phyloP scores from a whole-genome alignment of 2,888 invertebrate genomes.

The Operophtera brumata region DNA sequence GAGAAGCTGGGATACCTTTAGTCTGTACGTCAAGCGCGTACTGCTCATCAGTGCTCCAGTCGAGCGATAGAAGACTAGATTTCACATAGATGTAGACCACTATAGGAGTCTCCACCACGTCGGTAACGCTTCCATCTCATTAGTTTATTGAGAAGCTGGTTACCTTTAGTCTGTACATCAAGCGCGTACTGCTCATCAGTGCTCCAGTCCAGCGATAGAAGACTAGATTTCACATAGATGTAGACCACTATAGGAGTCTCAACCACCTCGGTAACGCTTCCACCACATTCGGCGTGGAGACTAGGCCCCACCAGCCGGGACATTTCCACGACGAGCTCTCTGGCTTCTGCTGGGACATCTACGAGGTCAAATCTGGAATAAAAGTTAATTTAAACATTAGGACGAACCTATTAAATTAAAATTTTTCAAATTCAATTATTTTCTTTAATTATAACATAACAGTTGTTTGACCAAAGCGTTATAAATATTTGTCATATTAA shows the following conservation, averaged over 20 bases:
- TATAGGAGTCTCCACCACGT: slow-evolving; percentile 57
- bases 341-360: slow-evolving; percentile 67
- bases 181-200: slow-evolving; percentile 86
- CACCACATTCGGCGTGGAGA: slow-evolving; percentile 81
- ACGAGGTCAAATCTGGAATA: slow-evolving; percentile 73
- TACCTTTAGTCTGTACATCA: slow-evolving; percentile 78
- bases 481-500: no score
- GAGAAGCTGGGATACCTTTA: slow-evolving; percentile 56
- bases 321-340: slow-evolving; percentile 77
- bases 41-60: slow-evolving; percentile 86
- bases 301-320: slow-evolving; percentile 79
- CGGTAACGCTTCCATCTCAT: slow-evolving; percentile 47
- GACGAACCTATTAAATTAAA: background rate
- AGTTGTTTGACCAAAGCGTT: no score
- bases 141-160: no score
- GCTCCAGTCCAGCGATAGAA: slow-evolving; percentile 80
- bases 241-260: slow-evolving; percentile 80
- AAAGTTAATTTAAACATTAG: background rate
- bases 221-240: slow-evolving; percentile 73
- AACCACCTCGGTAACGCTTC: slow-evolving; percentile 59
- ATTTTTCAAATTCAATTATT: no score
- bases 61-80: slow-evolving; percentile 71
- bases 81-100: slow-evolving; percentile 69
- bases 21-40: slow-evolving; percentile 82
- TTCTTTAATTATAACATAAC: no score